Evolutionary conservation across 2,113 vertebrate genomes (phyloP).

Genomic region (Poecilia latipinna): DNA sequence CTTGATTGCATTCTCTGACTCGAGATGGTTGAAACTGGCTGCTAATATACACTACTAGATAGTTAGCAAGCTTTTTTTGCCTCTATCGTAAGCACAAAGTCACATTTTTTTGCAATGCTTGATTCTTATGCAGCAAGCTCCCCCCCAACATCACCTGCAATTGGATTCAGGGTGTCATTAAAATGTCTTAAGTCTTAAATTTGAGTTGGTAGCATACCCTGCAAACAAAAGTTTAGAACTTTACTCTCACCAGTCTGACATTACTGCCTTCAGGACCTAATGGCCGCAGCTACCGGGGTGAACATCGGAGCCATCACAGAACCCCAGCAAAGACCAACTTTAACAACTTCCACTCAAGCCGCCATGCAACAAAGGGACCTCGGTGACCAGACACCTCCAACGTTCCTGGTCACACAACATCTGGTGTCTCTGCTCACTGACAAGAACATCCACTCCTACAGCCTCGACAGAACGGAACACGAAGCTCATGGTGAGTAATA

Average conservation of each 20-base stretch:
- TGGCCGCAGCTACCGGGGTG: conserved; percentile 81
- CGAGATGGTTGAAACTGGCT: no score
- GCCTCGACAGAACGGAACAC: conserved; percentile 66
- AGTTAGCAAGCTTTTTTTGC: no score
- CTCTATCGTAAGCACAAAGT: no score
- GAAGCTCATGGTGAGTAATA: conserved; percentile 71
- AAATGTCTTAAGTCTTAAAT: no score
- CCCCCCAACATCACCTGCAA: no score
- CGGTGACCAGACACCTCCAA: conserved; percentile 66
- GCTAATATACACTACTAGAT: no score
- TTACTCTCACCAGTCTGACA: background rate
- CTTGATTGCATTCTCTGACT: no score
- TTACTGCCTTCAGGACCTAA: conserved; percentile 74
- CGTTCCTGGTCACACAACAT: conserved; percentile 83
- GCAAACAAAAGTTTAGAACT: background rate
- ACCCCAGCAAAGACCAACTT: conserved; percentile 69
- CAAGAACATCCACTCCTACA: conserved; percentile 71
- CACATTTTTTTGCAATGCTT: no score
- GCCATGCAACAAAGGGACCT: conserved; percentile 55
- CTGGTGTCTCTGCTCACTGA: conserved; percentile 83
- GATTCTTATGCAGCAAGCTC: no score
- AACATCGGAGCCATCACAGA: conserved; percentile 72
- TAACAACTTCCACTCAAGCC: conserved; percentile 49
- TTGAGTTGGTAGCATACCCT: no score
- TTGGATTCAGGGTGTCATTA: no score